A percentile compares a stretch with the other conserved stretches of the same genome.
Evolutionary conservation across 2,113 vertebrate species (phyloP).

Genomic region (Beaufortia kweichowensis): DNA sequence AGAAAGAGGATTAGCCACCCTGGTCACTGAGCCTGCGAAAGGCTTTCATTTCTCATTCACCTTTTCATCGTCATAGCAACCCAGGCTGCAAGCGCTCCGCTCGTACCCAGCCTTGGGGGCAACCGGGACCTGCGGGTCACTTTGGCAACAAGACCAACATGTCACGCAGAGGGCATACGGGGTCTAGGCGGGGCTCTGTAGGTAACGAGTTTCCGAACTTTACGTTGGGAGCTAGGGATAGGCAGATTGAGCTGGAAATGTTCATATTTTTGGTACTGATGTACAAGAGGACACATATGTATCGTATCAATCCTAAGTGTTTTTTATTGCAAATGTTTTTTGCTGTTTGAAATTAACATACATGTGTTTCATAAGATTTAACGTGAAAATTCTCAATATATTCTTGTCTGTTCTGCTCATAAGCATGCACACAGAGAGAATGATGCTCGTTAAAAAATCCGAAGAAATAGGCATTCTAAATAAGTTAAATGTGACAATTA

Average conservation of each 20-base stretch:
- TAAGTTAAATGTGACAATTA: no score
- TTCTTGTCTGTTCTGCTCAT: no score
- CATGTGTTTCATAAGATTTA: background rate
- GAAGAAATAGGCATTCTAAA: no score
- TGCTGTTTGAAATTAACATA: background rate
- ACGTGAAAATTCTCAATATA: no score
- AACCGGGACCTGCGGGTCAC: conserved; percentile 39
- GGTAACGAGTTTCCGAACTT: conserved; percentile 63
- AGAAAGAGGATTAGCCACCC: conserved; percentile 69
- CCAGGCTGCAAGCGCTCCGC: conserved; percentile 40
- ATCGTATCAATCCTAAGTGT: background rate
- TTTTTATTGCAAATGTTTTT: background rate
- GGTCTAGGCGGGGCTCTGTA: conserved; percentile 60
- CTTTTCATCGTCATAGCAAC: conserved; percentile 51
- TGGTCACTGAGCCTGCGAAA: conserved; percentile 61
- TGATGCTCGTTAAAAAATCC: no score
- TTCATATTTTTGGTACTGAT: background rate
- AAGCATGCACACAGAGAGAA: no score
- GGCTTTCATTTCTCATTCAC: conserved; percentile 63
- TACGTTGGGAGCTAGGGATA: background rate
- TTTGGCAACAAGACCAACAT: conserved; percentile 55
- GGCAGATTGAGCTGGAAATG: background rate
- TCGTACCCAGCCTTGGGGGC: conserved; percentile 17
- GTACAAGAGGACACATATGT: background rate
- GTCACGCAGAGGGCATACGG: conserved; percentile 50